phyloP scores from a whole-genome alignment of 2,888 invertebrate species.

The Pseudoips prasinana region DNA sequence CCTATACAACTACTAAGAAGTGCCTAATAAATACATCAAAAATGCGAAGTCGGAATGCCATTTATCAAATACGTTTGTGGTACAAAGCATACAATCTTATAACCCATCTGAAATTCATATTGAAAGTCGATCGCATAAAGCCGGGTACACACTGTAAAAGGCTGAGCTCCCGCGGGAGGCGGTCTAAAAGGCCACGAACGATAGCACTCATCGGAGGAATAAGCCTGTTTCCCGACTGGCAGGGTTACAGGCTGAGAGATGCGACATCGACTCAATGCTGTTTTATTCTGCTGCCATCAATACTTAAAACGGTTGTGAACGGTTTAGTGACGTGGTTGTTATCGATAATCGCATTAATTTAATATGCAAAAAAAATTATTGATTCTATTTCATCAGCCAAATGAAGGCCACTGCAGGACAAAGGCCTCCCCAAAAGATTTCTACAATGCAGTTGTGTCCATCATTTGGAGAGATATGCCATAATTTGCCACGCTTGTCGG shows the following conservation, averaged over 20 bases:
- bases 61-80: slow-evolving; percentile 64
- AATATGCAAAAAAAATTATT: too few relatives aligned
- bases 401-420: too few relatives aligned
- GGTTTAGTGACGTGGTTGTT: slow-evolving; percentile 45
- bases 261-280: slow-evolving; percentile 77
- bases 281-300: slow-evolving; percentile 79
- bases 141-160: slow-evolving; percentile 73
- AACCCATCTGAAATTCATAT: slow-evolving; percentile 79
- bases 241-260: slow-evolving; percentile 77
- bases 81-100: slow-evolving; percentile 67
- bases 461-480: too few relatives aligned
- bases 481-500: too few relatives aligned
- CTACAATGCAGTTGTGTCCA: too few relatives aligned
- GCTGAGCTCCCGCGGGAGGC: slow-evolving; percentile 70
- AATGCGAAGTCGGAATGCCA: slow-evolving; percentile 50
- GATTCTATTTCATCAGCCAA: too few relatives aligned
- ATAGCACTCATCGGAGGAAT: slow-evolving; percentile 78
- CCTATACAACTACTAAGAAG: slow-evolving; percentile 3
- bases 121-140: slow-evolving; percentile 74
- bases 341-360: slow-evolving; percentile 33
- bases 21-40: slow-evolving; percentile 34
- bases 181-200: slow-evolving; percentile 67
- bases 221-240: slow-evolving; percentile 79
- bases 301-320: slow-evolving; percentile 75
- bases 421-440: too few relatives aligned